Evolutionary conservation across 2,888 invertebrate genomes (phyloP), one percentile per base, ranked within the genome.

Genomic region (Entomobrya multifasciata): DNA sequence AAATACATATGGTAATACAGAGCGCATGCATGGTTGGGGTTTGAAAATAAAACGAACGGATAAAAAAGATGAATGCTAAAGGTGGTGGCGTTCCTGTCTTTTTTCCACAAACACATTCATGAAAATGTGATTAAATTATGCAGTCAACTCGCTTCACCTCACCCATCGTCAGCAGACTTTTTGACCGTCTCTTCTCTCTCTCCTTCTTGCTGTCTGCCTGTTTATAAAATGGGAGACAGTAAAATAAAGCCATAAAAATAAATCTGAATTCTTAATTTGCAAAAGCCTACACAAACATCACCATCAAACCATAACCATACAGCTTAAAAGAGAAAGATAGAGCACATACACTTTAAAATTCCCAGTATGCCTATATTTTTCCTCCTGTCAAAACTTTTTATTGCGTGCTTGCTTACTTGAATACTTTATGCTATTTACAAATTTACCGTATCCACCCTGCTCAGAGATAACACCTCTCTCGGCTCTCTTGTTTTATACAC

Each of bases 221-320:
- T 67, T 44, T 76, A 76, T 55, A 41, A 82, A 82, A 65, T 55
- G 70, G 25, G 76, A 85, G 79, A 72, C 79, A 78, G 79, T 85
- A 85, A 85, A 79, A 85, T 85, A 70, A 79, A 85, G 78, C 85
- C 72, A 78, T 85, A 79, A 85, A 84, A 84, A 84, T 84, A 84
- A 84, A 84, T 84, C 85, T 85, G 79, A 85, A 85, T 85, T 79
- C 72, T 78, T 85, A 85, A 85, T 85, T 85, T 49, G 85, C 84
- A 84, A 78, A 62, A 77, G 65, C 83, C 77, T 83, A 77, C 83
- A 83, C 83, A 80, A 57, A 67, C 67, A 82, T 44, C 70, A 81
- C 57, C 36, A 44, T n/a, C 44, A 41, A 1, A 67, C 41, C 15
- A 52, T 36, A 36, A 36, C 36, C 36, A 36, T 36, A 20, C 25